Conservation (phyloP, 2,888 invertebrate species). For the Lycaena phlaeas region DNA sequence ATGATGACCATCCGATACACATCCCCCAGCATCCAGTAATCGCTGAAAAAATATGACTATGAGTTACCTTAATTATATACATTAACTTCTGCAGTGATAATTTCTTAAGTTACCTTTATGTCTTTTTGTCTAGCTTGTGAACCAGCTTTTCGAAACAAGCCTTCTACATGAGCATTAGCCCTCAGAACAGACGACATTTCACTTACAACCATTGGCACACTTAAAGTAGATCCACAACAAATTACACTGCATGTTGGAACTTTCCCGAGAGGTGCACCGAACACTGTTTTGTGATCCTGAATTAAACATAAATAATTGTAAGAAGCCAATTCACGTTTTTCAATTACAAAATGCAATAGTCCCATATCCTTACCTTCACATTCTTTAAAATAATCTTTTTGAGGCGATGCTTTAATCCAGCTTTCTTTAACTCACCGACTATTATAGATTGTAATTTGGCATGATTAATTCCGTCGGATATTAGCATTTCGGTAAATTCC, state of each 20-base stretch:
- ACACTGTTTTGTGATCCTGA: conserved; percentile 61
- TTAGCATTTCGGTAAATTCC: conserved; percentile 51
- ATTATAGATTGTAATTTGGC: conserved; percentile 70
- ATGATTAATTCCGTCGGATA: conserved; percentile 66
- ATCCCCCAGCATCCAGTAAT: conserved; percentile 80
- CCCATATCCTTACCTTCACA: conserved; percentile 51
- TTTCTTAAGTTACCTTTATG: conserved; percentile 78
- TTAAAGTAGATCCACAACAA: conserved; percentile 78
- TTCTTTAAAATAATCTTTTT: conserved; percentile 76
- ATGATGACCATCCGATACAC: conserved; percentile 79
- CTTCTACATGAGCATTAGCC: conserved; percentile 81
- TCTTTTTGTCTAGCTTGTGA: conserved; percentile 87
- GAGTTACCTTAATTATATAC: too few relatives aligned
- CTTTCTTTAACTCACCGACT: conserved; percentile 76
- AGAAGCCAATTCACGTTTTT: not conserved
- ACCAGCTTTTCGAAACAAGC: conserved; percentile 91
- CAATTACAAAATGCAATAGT: conserved; percentile 5
- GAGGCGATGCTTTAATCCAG: conserved; percentile 80
- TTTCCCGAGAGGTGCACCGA: conserved; percentile 60
- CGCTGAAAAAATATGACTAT: conserved; percentile 48
- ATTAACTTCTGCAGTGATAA: too few relatives aligned
- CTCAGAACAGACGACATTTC: conserved; percentile 80
- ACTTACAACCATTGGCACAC: conserved; percentile 81
- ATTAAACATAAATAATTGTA: conserved; percentile 16
- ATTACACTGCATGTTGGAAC: conserved; percentile 70